phyloP scores from a whole-genome alignment of 1,140 invertebrate species.

The Callitettix versicolor region DNA sequence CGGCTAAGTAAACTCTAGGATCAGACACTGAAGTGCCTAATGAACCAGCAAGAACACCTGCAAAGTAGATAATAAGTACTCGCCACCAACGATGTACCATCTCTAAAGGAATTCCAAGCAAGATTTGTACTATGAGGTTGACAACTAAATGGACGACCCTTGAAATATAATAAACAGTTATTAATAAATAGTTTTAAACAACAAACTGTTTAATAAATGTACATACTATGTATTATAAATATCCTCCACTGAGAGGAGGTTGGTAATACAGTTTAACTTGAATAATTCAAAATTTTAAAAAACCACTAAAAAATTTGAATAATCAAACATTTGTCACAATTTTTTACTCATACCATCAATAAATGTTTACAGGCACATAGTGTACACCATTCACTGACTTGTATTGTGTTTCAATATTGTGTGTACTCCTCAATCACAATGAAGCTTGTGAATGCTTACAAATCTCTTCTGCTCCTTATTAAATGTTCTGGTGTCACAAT shows the following conservation, averaged over 20 bases:
- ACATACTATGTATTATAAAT: neutral
- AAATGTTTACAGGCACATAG: too few relatives aligned
- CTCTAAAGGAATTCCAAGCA: slow-evolving; percentile 86
- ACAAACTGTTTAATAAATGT: neutral
- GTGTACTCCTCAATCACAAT: too few relatives aligned
- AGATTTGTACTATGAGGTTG: slow-evolving; percentile 83
- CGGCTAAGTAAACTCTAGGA: slow-evolving; percentile 75
- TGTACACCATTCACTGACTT: too few relatives aligned
- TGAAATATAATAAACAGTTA: slow-evolving; percentile 22
- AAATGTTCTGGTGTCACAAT: too few relatives aligned
- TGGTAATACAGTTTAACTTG: too few relatives aligned
- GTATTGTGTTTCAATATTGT: too few relatives aligned
- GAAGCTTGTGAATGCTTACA: too few relatives aligned
- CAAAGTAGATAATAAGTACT: slow-evolving; percentile 66
- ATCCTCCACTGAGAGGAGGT: neutral
- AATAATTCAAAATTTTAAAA: too few relatives aligned
- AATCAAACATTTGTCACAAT: too few relatives aligned
- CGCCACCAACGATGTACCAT: slow-evolving; percentile 94
- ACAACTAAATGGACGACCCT: slow-evolving; percentile 77
- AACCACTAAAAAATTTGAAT: too few relatives aligned
- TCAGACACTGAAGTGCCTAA: slow-evolving; percentile 83
- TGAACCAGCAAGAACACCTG: slow-evolving; percentile 77
- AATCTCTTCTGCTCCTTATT: too few relatives aligned
- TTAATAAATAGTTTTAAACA: neutral
- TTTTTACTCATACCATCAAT: too few relatives aligned